These are phyloP conservation scores for Agriopis leucophaearia DNA, from an alignment of 2,888 invertebrate genomes.

Conservation along the genomic window DNA sequence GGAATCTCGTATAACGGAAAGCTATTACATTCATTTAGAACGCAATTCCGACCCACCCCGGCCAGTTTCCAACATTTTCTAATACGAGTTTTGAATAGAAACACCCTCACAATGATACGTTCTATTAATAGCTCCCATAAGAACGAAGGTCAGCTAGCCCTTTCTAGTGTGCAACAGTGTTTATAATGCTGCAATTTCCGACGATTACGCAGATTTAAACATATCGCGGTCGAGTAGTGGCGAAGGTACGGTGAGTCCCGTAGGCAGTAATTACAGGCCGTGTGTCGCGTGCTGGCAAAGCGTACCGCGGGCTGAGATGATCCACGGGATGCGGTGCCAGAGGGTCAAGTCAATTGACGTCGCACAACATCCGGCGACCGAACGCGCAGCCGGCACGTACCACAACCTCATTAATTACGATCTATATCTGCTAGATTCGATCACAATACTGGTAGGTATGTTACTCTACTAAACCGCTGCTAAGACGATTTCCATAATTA, in stretches of 20 bases:
- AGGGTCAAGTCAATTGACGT: slow-evolving; percentile 84
- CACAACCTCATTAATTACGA: slow-evolving; percentile 55
- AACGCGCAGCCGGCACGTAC: slow-evolving; percentile 66
- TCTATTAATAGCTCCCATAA: slow-evolving; percentile 37
- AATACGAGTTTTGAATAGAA: slow-evolving; percentile 14
- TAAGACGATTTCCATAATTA: neutral
- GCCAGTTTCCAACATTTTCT: slow-evolving; percentile 22
- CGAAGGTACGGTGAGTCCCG: slow-evolving; percentile 3
- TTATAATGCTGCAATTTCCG: slow-evolving; percentile 46
- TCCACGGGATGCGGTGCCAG: slow-evolving; percentile 75
- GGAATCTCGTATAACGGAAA: slow-evolving; percentile 40
- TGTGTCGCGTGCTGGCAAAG: slow-evolving; percentile 63
- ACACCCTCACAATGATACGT: slow-evolving; percentile 12
- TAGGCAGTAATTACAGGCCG: slow-evolving; percentile 39
- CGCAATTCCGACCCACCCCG: slow-evolving; percentile 17
- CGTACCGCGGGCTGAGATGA: slow-evolving; percentile 53
- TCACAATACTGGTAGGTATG: neutral
- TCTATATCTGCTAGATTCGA: slow-evolving; percentile 10
- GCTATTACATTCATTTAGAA: slow-evolving; percentile 28
- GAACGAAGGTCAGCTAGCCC: slow-evolving; percentile 46
- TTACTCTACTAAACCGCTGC: neutral
- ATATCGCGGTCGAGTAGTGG: slow-evolving; percentile 26
- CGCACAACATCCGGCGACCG: slow-evolving; percentile 76
- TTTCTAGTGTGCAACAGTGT: slow-evolving; percentile 43
- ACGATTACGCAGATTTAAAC: slow-evolving; percentile 33